Evolutionary conservation across 2,888 invertebrate species (phyloP), one percentile per base, ranked within the genome.

Genomic region (Orthosia gracilis): DNA sequence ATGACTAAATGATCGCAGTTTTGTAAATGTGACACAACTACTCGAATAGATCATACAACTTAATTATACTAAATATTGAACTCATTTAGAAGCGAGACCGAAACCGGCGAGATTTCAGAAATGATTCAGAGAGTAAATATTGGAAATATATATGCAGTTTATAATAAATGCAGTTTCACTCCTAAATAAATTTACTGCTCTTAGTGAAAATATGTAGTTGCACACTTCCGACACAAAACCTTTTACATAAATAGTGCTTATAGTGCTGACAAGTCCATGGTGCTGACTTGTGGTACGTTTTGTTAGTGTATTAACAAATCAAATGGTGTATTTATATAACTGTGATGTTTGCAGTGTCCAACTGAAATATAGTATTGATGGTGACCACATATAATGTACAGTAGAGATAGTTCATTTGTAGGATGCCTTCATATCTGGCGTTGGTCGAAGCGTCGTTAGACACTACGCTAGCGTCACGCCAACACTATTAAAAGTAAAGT

Each of bases 361-460:
- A 64, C 31, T 57, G 69, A 81, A 64, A 50, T 62, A 65, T 82
- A 76, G 77, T 79, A 82, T 70, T 76, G 66, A 79, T 69, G 79
- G 79, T 76, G 82, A 82, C 82, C 62, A 69, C 55, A 66, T 59
- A 40, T 45, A 54, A 62, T 82, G 57, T 65, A 69, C 49, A 78
- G 7, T 62, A 54, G 50, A 57, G 54, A 63, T 54, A 0, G 54
- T 40, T 64, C 9, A 13, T 57, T 13, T n/a, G 47, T 50, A 23
- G 12, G n/a, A 21, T 31, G 57, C n/a, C 15, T 62, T 47, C 17
- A 26, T 17, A 18, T 31, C 3, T 15, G 18, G 18, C 45, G 15
- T 45, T 66, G 40, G 23, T 40, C 17, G n/a, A 49, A 23, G n/a
- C 13, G 7, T 13, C 17, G 50, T 55, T 55, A 26, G 21, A 55